Evolutionary conservation across 2,797 vertebrate species (phyloP), one percentile per base, ranked within the genome.

Genomic region (Xenopus petersii): DNA sequence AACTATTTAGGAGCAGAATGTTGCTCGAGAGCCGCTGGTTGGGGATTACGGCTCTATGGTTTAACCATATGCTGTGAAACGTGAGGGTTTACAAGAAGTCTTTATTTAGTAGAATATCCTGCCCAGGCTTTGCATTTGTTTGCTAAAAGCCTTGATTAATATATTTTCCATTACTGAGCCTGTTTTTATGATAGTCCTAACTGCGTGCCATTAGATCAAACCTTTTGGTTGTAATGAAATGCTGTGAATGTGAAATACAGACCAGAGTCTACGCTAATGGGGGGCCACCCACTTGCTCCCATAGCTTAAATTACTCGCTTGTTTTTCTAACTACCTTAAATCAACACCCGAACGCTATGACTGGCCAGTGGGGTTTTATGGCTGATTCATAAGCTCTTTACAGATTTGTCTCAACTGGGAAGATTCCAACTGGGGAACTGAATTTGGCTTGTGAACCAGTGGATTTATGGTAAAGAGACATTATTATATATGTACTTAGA

Each of bases 401-500:
- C 58, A 73, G 76, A 74, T 71, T 67, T 74, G 71, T 74, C 76
- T 74, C 55, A 63, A 64, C 55, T 79, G 71, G 71, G 71, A 64
- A 33, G 73, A 36, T 47, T 79, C 76, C 71, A 74, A 79, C 56
- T 49, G 65, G 75, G 70, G 71, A 78, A 68, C 49, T 79, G 51
- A 70, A 58, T 67, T 70, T 79, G 71, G 76, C 76, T 64, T 5
- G 42, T 33, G 15, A 69, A 58, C 30, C 21, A 60, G 30, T 74
- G 61, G 69, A 79, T 79, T 79, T 79, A 79, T 79, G 66, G 71
- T 61, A 64, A 70, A 69, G 61, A 63, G 66, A 73, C 36, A 62
- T 73, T 78, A 78, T 78, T 73, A 79, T 74, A 66, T 74, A 79
- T 74, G 76, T 65, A 70, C 76, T 79, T 73, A 78, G 71, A 64